Conservation (phyloP, 2,113 vertebrate species). For the Epinephelus lanceolatus region DNA sequence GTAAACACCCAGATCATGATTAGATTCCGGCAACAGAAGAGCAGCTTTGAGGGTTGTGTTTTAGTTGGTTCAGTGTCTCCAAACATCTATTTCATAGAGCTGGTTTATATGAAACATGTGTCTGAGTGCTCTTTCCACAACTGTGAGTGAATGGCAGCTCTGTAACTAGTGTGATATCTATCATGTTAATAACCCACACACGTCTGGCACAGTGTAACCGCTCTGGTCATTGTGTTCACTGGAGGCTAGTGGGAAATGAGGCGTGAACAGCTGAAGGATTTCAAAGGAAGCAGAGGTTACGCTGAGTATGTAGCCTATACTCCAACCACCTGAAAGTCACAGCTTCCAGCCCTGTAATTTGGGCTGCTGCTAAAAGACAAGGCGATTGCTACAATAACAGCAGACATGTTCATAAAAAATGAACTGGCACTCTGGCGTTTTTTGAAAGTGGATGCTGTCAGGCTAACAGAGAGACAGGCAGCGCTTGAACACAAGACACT, state of each 20-base stretch:
- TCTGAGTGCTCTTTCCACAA: conserved; percentile 4
- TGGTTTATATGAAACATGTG: conserved; percentile 61
- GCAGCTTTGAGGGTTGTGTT: conserved; percentile 1
- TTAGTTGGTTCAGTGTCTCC: conserved; percentile 16
- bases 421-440: neutral
- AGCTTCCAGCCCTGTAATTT: conserved; percentile 60
- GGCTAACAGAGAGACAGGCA: conserved; percentile 48
- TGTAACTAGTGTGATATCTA: conserved; percentile 52
- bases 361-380: conserved; percentile 36
- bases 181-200: conserved; percentile 69
- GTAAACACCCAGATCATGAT: conserved; percentile 34
- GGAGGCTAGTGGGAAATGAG: conserved; percentile 67
- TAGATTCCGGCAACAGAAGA: conserved; percentile 1
- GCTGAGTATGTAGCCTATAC: neutral
- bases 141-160: conserved; percentile 35
- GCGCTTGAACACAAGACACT: conserved; percentile 42
- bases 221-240: conserved; percentile 45
- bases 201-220: conserved; percentile 53
- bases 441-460: conserved; percentile 17
- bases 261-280: conserved; percentile 61
- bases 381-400: conserved; percentile 17
- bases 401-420: neutral
- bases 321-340: conserved; percentile 54
- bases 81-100: conserved; percentile 1
- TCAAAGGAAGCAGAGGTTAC: conserved; percentile 59